Evolutionary conservation across 23 tunicate genomes (phyloP).

Genomic region (Clavelina lepadiformis): DNA sequence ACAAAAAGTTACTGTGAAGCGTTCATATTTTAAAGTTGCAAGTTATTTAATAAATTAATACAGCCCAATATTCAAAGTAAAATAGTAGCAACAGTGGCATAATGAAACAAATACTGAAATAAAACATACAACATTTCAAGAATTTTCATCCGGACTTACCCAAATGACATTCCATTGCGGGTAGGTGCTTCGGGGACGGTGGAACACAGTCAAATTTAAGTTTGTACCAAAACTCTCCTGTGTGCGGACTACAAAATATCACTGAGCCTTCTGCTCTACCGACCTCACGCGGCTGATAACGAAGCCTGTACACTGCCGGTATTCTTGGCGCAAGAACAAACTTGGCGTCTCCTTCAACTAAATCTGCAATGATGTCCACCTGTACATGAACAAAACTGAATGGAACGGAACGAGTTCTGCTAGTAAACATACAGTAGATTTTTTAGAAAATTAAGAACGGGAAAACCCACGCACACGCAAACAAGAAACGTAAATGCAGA

Average conservation of each 20-base stretch:
- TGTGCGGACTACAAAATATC: conserved; percentile 54
- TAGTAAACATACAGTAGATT: too few species aligned
- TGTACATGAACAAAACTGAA: conserved; percentile 6
- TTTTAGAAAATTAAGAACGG: too few species aligned
- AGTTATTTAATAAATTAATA: neutral
- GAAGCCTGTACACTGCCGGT: conserved; percentile 34
- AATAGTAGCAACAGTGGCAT: too few species aligned
- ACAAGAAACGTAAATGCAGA: too few species aligned
- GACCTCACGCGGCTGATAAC: conserved; percentile 46
- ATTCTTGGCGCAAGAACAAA: conserved; percentile 41
- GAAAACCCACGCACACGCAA: too few species aligned
- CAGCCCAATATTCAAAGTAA: too few species aligned
- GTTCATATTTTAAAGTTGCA: too few species aligned
- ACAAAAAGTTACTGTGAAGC: neutral
- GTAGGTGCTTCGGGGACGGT: conserved; percentile 64
- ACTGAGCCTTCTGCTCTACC: conserved; percentile 43
- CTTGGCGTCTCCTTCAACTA: conserved; percentile 33
- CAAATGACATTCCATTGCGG: conserved; percentile 79
- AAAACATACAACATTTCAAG: too few species aligned
- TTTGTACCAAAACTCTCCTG: conserved; percentile 99
- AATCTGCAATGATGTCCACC: conserved; percentile 39
- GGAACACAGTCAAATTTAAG: conserved; percentile 42
- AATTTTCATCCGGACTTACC: conserved; percentile 35
- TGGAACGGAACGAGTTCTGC: too few species aligned
- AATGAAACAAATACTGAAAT: neutral